Percentiles rank a stretch among this genome's conserved stretches.
Evolutionary conservation across 2,888 invertebrate species (phyloP).

Genomic region (Tillus elongatus): DNA sequence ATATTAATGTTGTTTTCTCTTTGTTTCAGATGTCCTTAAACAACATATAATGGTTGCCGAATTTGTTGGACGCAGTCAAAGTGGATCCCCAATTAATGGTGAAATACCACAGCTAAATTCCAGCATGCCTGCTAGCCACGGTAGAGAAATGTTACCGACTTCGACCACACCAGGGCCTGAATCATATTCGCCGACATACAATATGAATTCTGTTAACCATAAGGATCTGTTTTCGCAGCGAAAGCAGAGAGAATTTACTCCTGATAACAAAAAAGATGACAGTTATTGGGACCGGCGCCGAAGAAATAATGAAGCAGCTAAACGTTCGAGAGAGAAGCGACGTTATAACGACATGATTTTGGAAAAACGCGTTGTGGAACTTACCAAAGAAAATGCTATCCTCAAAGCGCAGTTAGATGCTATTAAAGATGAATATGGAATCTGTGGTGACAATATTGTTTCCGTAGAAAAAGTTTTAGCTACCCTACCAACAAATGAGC

Average conservation of each 20-base stretch:
- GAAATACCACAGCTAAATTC: slow-evolving; percentile 55
- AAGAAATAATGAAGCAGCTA: slow-evolving; percentile 95
- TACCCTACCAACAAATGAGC: slow-evolving; percentile 73
- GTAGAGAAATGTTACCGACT: slow-evolving; percentile 38
- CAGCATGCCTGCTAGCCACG: slow-evolving; percentile 43
- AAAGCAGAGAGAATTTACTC: slow-evolving; percentile 93
- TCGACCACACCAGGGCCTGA: slow-evolving; percentile 38
- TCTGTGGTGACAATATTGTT: slow-evolving; percentile 76
- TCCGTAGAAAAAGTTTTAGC: slow-evolving; percentile 85
- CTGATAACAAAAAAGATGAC: slow-evolving; percentile 93
- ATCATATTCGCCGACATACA: slow-evolving; percentile 40
- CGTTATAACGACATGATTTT: slow-evolving; percentile 94
- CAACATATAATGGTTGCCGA: slow-evolving; percentile 82
- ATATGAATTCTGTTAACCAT: slow-evolving; percentile 45
- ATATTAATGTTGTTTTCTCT: too few species aligned
- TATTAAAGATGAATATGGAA: slow-evolving; percentile 87
- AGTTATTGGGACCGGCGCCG: slow-evolving; percentile 95
- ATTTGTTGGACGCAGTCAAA: slow-evolving; percentile 69
- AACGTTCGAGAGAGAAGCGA: slow-evolving; percentile 91
- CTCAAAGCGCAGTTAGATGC: slow-evolving; percentile 87
- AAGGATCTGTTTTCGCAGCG: slow-evolving; percentile 83
- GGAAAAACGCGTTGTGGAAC: slow-evolving; percentile 85
- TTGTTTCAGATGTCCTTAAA: slow-evolving; percentile 41
- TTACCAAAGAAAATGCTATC: slow-evolving; percentile 92
- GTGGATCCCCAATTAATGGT: slow-evolving; percentile 60